Percentiles rank a stretch among this genome's conserved stretches.
Evolutionary conservation across 2,888 invertebrate genomes (phyloP).

Genomic region (Perithous albicinctus): DNA sequence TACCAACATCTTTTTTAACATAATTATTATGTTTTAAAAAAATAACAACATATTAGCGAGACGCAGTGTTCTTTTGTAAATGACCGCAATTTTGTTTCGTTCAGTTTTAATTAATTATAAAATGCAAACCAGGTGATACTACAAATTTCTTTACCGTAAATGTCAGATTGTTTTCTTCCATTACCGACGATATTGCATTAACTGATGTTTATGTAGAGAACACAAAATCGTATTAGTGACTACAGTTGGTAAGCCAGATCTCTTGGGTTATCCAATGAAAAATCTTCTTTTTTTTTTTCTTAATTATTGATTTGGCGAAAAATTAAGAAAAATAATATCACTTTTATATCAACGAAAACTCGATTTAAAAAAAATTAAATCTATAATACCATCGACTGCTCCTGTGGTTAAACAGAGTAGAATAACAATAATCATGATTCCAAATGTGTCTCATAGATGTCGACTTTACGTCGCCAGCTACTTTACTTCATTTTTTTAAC

Average conservation of each 20-base stretch:
- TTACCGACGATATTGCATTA: too few relatives aligned
- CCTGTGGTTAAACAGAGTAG: slow-evolving; percentile 14
- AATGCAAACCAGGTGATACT: too few relatives aligned
- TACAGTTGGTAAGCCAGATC: not conserved
- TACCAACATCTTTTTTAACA: too few relatives aligned
- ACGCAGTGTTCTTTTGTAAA: too few relatives aligned
- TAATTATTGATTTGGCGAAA: not conserved
- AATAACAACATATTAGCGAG: too few relatives aligned
- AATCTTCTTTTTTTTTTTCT: not conserved
- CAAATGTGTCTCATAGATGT: slow-evolving; percentile 7
- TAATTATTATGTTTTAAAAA: too few relatives aligned
- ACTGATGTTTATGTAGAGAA: not conserved
- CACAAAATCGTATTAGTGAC: not conserved
- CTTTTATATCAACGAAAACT: not conserved
- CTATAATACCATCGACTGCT: not conserved
- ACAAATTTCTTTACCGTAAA: too few relatives aligned
- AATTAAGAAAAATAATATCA: not conserved
- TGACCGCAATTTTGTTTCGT: too few relatives aligned
- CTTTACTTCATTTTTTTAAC: not conserved
- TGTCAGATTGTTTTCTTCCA: too few relatives aligned
- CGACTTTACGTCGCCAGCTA: not conserved
- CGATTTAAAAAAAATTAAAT: not conserved
- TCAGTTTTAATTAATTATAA: too few relatives aligned
- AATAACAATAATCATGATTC: not conserved
- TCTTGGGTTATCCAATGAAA: not conserved